Base-by-base conservation (phyloP, 2,888 invertebrate species). In the Mycogona germanica region DNA sequence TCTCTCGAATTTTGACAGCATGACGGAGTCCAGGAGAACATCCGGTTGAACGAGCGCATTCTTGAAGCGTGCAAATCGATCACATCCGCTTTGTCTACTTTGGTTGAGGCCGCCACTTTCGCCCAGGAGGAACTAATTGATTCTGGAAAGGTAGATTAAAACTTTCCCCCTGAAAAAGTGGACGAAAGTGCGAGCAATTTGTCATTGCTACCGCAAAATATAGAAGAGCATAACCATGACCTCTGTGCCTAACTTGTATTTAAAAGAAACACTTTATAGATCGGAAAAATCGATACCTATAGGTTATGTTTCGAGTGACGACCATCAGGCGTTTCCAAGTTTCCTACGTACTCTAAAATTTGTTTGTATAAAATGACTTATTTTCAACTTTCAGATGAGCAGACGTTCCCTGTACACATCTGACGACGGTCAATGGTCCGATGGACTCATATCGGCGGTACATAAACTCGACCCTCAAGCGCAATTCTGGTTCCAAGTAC, bases 21-120 rank as follows among this genome's bases (percentile, higher is more conserved):
- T 70, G 79, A 87, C n/a, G n/a, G n/a, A n/a, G n/a, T n/a, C 3
- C 92, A 93, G 67, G 92, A 95, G 69, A 86, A 81, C 60, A 78
- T 97, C 72, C 93, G 93, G 74, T 98, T 98, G 71, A 98, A 99
- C 69, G 97, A 96, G 73, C 95, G 97, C 85, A 98, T 98, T 62
- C 72, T 98, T 64, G 93, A 95, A 68, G 97, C 97, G 0, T 97
- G 97, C 38, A 95, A 95, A 73, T 89, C 91, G 2, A 97, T 98
- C 63, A 91, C 96, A 61, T 85, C 91, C 0, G 98, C 98, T 0
- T 97, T 97, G 0, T 92, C 96, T 0, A 95, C 96, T 0, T 74
- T 98, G 3, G 92, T 98, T 25, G 83, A 95, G 63, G 95, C 97
- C 0, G 97, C 98, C 0, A 92, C 92, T 54, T 88, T 92, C 4